Evolutionary conservation across 2,888 invertebrate genomes (phyloP), one percentile per base, ranked within the genome.

Genomic region (Pycnomerus fuliginosus): DNA sequence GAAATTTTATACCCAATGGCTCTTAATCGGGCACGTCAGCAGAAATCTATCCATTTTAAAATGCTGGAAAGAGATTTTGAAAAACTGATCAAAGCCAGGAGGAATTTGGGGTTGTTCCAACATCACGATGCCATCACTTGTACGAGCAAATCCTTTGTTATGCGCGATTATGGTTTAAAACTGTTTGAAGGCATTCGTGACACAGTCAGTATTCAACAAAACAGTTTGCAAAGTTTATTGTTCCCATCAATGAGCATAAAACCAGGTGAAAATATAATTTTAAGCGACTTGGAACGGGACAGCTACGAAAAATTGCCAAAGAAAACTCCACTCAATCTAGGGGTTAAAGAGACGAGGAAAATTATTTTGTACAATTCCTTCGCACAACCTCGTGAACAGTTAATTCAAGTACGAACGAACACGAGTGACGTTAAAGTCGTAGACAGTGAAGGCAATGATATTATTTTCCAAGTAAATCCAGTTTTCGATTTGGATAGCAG

Each of bases 121-220:
- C 98, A 98, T 69, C 98, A 98, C 70, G 98, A 98, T 67, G 97
- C 96, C 4, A 96, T 97, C 41, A 97, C 97, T 0, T 97, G 97
- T 3, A 97, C 97, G 0, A 90, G 93, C 1, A 93, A 92, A 66
- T 82, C 87, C 0, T 84, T 81, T 55, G 97, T 97, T 0, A 96
- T 95, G 88, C 83, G 87, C 46, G 97, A 98, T 70, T 98, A 95
- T 66, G 92, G 92, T 0, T 76, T 88, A 36, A 90, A 91, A 60
- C 69, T 94, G 22, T 88, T 89, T 61, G 88, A 90, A 49, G 89
- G 90, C 47, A 77, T 92, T 33, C 84, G 87, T 44, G 87, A 90
- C 64, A 83, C 85, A 53, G 80, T 85, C 7, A 83, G 82, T 36
- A 75, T 92, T 48, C 90, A 91, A 65, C 86, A 90, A 60, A 80